Percentiles rank a stretch among this genome's conserved stretches.
Evolutionary conservation across 23 tunicate species (phyloP).

Genomic region (Pegea sp.): DNA sequence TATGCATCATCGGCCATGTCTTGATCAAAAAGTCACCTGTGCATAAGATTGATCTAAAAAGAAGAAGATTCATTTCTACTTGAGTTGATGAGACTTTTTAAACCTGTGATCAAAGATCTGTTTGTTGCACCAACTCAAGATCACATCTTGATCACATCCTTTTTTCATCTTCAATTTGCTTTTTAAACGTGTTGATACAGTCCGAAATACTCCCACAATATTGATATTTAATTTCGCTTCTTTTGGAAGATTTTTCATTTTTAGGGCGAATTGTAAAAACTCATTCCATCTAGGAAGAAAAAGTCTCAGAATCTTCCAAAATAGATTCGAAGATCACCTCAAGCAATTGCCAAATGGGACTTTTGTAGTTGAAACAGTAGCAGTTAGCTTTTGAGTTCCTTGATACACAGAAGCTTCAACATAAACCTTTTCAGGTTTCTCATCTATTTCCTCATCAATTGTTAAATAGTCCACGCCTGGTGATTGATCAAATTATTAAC

Average conservation of each 20-base stretch:
- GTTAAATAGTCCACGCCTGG: conserved; percentile 50
- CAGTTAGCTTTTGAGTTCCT: conserved; percentile 44
- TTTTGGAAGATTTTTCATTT: conserved; percentile 49
- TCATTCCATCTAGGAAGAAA: conserved; percentile 26
- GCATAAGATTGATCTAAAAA: conserved; percentile 34
- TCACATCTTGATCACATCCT: conserved; percentile 38
- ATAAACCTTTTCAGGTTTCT: conserved; percentile 52
- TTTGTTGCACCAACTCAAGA: conserved; percentile 79
- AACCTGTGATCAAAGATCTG: conserved; percentile 81
- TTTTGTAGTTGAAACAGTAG: conserved; percentile 19
- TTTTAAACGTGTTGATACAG: conserved; percentile 20
- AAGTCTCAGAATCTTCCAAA: not conserved
- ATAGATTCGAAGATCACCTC: conserved; percentile 12
- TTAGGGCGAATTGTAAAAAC: conserved; percentile 57
- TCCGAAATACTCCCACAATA: conserved; percentile 52
- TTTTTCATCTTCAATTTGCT: conserved; percentile 9
- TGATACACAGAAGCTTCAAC: conserved; percentile 54
- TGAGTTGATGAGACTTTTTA: not conserved
- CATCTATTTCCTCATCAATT: conserved; percentile 17
- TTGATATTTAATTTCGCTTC: conserved; percentile 67
- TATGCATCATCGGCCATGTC: conserved; percentile 75
- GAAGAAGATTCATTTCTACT: not conserved
- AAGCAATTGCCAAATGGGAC: conserved; percentile 18
- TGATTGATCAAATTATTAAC: too few relatives aligned
- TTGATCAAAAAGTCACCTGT: conserved; percentile 41